Evolutionary conservation across 1,140 invertebrate genomes (phyloP).

Genomic region (Drosophila novamexicana): DNA sequence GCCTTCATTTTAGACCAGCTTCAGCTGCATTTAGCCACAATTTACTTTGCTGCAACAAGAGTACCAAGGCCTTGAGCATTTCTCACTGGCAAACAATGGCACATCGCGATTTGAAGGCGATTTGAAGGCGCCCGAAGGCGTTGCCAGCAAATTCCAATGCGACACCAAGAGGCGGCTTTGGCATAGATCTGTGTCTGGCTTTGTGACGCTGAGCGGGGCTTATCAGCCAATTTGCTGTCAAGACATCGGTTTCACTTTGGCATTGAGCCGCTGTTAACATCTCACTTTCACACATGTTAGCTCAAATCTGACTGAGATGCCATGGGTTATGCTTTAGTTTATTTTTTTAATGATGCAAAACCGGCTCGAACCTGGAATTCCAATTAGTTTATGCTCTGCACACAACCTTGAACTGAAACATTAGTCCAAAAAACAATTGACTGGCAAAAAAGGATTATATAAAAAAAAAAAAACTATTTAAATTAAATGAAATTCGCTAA

Average conservation of each 20-base stretch:
- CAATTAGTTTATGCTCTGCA: too few species aligned
- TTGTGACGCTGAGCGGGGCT: conserved; percentile 36
- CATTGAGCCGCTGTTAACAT: conserved; percentile 46
- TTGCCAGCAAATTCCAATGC: conserved; percentile 32
- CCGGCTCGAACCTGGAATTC: too few species aligned
- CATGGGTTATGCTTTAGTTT: not conserved
- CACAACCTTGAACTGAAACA: too few species aligned
- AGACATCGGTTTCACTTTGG: conserved; percentile 63
- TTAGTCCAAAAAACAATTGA: too few species aligned
- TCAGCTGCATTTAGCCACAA: conserved; percentile 72
- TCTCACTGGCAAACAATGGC: conserved; percentile 60
- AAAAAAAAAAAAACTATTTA: too few species aligned
- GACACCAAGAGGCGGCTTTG: conserved; percentile 43
- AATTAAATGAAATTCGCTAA: too few species aligned
- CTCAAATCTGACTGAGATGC: conserved; percentile 40
- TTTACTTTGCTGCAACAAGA: conserved; percentile 62
- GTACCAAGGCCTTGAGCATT: conserved; percentile 67
- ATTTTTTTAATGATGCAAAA: not conserved
- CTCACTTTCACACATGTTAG: conserved; percentile 68
- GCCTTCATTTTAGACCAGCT: conserved; percentile 28
- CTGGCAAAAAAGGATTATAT: too few species aligned
- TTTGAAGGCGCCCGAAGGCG: conserved; percentile 46
- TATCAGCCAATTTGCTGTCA: conserved; percentile 54
- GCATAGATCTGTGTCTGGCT: conserved; percentile 9
- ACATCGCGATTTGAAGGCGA: conserved; percentile 42